Evolutionary conservation across 2,113 vertebrate genomes (phyloP), one percentile per base, ranked within the genome.

Genomic region (Lepus europaeus): DNA sequence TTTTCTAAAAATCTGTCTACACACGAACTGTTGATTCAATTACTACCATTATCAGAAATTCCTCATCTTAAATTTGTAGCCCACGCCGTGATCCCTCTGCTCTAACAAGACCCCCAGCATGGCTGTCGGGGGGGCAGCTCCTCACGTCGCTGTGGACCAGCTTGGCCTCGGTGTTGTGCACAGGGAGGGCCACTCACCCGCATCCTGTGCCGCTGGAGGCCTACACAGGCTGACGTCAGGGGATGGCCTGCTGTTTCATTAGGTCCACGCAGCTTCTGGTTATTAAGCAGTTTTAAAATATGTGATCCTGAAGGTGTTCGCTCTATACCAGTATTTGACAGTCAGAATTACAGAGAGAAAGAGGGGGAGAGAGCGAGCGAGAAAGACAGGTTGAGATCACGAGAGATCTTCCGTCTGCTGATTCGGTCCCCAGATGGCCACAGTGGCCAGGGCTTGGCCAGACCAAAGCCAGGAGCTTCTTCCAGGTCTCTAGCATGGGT

Each of bases 111-210:
- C 5, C 6, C n/a, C 36, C 6, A 39, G 19, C 76, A 23, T 53
- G 31, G 7, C 33, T 80, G 51, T 22, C 5, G n/a, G 72, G n/a
- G 14, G 0, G 33, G 25, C 25, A 1, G 20, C 36, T 69, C 27
- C 11, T 53, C 2, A 12, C 39, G 5, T 25, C 16, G 22, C 39
- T 59, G 7, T 2, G 2, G 17, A 49, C 27, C 39, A 27, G 3
- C 0, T 39, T 33, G 7, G 0, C 31, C 7, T 31, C 74, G 3
- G 17, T 70, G 53, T 3, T 14, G 16, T 31, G 9, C 9, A 1
- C 16, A 23, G 6, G 3, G 1, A 9, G 17, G 33, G 9, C 16
- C 13, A 3, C 29, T 27, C 14, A 31, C 11, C 11, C n/a, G 76
- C 9, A 1, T 49, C 51, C 16, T 4, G 6, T 20, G 59, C 49